Conservation (phyloP, 1,140 invertebrate genomes). For the Portunus trituberculatus region DNA sequence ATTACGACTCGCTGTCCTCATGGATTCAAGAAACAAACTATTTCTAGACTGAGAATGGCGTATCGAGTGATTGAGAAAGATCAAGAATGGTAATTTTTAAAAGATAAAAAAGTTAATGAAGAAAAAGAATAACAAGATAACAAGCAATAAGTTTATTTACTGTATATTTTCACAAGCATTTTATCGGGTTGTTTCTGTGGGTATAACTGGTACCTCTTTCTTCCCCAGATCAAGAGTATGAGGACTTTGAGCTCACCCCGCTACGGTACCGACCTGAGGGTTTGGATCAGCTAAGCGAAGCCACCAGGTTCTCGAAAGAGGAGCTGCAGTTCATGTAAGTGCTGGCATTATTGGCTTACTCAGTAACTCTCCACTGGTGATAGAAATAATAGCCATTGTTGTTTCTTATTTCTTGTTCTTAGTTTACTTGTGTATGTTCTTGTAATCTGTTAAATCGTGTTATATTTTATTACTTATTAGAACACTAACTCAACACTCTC, state of each 20-base stretch:
- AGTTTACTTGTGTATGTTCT: not conserved
- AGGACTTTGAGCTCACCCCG: slow-evolving; percentile 74
- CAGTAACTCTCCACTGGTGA: too few species aligned
- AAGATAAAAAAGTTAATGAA: too few species aligned
- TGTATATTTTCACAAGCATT: not conserved
- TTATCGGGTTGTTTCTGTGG: slow-evolving; percentile 31
- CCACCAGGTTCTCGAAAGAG: slow-evolving; percentile 75
- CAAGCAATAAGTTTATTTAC: too few species aligned
- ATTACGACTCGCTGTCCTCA: too few species aligned
- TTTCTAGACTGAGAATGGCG: too few species aligned
- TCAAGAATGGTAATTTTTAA: too few species aligned
- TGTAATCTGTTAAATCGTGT: too few species aligned
- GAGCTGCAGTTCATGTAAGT: slow-evolving; percentile 77
- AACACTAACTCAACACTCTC: slow-evolving; percentile 16
- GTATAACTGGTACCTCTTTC: slow-evolving; percentile 21
- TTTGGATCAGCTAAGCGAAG: slow-evolving; percentile 73
- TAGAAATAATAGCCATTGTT: not conserved
- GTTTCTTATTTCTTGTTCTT: not conserved
- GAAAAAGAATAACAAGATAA: too few species aligned
- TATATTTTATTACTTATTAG: not conserved
- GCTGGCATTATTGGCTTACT: too few species aligned
- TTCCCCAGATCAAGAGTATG: slow-evolving; percentile 75
- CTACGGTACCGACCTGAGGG: slow-evolving; percentile 74
- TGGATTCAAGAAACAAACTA: too few species aligned
- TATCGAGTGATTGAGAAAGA: too few species aligned